Base-by-base conservation (phyloP, 2,797 vertebrate genomes). In the Microchirus variegatus region DNA sequence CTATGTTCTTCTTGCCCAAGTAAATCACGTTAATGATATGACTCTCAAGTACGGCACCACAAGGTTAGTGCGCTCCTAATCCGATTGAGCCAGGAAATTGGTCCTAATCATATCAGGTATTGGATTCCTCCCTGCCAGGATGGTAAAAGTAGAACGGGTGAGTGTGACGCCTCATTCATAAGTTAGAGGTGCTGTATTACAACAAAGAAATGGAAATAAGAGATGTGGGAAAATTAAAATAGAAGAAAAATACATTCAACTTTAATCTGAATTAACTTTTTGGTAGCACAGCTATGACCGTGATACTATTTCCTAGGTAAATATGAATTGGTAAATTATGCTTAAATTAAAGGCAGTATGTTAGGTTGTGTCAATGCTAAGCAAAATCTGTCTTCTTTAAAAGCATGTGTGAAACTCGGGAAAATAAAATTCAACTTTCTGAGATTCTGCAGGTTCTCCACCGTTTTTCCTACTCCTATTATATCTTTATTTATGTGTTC, bases 81-180 rank as follows among this genome's bases (percentile, higher is more conserved):
- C 75, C 38, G 67, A 90, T 93, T 78, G 77, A 63, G 58, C 82
- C 82, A 90, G 91, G 91, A 93, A 93, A 93, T 92, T 83, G 80
- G 60, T 73, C 48, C 63, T 90, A 90, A 92, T 90, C 57, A 67
- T 75, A 91, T 93, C 78, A 73, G 67, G 82, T 81, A 80, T 77
- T 89, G 67, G 75, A 88, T 87, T 91, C 75, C 77, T 83, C 72
- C 52, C 26, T 16, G 61, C 70, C 69, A 78, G 59, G 63, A 73
- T 49, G 66, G 46, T 59, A 70, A 80, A 89, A 81, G 83, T 89
- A 81, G 53, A 72, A 67, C 35, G 58, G 49, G 40, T n/a, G 52
- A 38, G 47, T 40, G 18, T 46, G 47, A 68, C 18, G 36, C 47
- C 44, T 73, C 71, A 82, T 87, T 84, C 70, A 85, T 71, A 71